Evolutionary conservation across 2,888 invertebrate species (phyloP), one percentile per base, ranked within the genome.

Genomic region (Zhengitettix transpicula): DNA sequence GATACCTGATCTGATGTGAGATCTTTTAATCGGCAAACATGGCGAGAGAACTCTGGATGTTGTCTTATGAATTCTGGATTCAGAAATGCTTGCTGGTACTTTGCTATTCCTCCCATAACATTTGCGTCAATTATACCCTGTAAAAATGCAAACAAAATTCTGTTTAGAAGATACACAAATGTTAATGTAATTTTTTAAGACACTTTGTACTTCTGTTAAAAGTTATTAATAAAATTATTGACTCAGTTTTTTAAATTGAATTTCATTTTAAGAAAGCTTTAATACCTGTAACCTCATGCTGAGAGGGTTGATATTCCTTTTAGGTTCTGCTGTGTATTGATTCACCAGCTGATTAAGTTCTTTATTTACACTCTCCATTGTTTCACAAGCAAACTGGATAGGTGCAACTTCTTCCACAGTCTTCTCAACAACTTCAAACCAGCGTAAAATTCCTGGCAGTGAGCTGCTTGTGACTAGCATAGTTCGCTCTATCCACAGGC

Each of bases 41-140:
- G 77, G 3, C 75, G 74, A 60, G 78, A 73, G 70, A 78, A 79
- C 52, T 81, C 80, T 0, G 82, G 80, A 70, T 79, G 78, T 57
- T 77, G 72, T 61, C 77, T 75, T 0, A 80, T 72, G 69, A 90
- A 95, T 66, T 92, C 91, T 11, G 84, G 78, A 0, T 85, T 85
- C 63, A 96, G 85, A 73, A 97, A 97, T 0, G 96, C 94, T 67
- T 93, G 93, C 70, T 95, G 93, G 71, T 96, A 97, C 72, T 95
- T 97, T 56, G 89, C 85, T 62, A 94, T 87, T 14, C 96, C 96
- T 2, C 96, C 92, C 81, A 93, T 92, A 0, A 97, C 96, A 68
- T 93, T 94, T 0, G 97, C 95, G 74, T 96, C 95, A 65, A 96
- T 92, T 42, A 94, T 91, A 1, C 96, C 96, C 70, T 78, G 70